Conservation (phyloP, 2,888 invertebrate species). For the Pollenia labialis region DNA sequence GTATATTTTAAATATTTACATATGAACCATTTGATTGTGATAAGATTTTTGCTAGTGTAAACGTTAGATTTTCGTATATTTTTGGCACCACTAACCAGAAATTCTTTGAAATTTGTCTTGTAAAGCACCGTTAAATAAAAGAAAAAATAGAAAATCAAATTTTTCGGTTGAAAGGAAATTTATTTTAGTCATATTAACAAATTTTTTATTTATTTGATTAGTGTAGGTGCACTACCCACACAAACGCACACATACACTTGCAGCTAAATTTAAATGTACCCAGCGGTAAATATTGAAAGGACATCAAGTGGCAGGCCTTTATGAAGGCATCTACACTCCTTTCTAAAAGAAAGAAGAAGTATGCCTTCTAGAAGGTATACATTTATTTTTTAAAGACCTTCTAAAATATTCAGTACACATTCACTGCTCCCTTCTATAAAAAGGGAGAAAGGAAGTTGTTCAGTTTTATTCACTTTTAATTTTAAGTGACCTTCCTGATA, state of each 20-base stretch:
- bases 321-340: no score
- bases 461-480: no score
- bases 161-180: conserved; percentile 35
- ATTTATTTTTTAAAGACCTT: no score
- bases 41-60: conserved; percentile 3
- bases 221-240: background rate
- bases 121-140: background rate
- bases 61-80: background rate
- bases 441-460: no score
- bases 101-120: conserved; percentile 18
- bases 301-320: no score
- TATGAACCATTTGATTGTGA: background rate
- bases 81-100: conserved; percentile 35
- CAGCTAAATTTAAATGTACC: background rate
- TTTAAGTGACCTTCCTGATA: no score
- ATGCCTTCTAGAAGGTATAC: no score
- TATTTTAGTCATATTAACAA: background rate
- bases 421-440: no score
- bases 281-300: no score
- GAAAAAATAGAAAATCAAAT: conserved; percentile 17
- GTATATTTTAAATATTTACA: background rate
- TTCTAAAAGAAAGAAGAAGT: no score
- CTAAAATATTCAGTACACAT: no score
- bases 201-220: background rate
- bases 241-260: background rate